phyloP scores from a whole-genome alignment of 1,140 invertebrate genomes.

The Megathymus violae region DNA sequence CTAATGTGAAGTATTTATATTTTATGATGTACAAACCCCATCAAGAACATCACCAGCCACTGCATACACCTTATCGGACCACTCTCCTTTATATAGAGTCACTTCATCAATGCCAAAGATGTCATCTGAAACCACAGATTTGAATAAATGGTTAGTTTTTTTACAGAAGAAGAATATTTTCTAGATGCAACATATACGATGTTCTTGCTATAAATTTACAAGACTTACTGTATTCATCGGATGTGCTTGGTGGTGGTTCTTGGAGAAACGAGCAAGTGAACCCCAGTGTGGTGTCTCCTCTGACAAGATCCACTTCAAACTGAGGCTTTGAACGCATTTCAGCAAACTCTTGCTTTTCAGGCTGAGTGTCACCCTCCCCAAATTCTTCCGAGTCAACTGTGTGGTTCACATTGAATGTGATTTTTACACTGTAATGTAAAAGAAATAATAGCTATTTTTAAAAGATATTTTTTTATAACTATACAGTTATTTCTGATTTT shows the following conservation, averaged over 20 bases:
- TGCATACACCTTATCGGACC: constrained; percentile 92
- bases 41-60: constrained; percentile 95
- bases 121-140: constrained; percentile 85
- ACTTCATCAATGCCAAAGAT: constrained; percentile 95
- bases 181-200: too few relatives aligned
- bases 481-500: too few relatives aligned
- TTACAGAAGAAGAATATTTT: too few relatives aligned
- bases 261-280: constrained; percentile 92
- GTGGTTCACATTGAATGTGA: constrained; percentile 95
- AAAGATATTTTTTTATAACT: too few relatives aligned
- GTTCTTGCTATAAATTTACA: too few relatives aligned
- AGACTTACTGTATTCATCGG: constrained; percentile 89
- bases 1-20: too few relatives aligned
- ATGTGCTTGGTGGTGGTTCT: constrained; percentile 85
- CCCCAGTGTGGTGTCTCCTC: constrained; percentile 89
- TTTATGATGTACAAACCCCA: constrained; percentile 88
- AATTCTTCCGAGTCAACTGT: constrained; percentile 91
- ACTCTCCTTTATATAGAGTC: constrained; percentile 92
- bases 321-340: constrained; percentile 94
- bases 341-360: constrained; percentile 87
- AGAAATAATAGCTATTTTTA: too few relatives aligned
- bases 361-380: constrained; percentile 85
- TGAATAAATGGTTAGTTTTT: too few relatives aligned
- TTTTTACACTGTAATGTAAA: constrained; percentile 81
- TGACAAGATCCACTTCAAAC: constrained; percentile 92